phyloP scores from a whole-genome alignment of 2,797 vertebrate species.

The Gadopsis marmoratus region DNA sequence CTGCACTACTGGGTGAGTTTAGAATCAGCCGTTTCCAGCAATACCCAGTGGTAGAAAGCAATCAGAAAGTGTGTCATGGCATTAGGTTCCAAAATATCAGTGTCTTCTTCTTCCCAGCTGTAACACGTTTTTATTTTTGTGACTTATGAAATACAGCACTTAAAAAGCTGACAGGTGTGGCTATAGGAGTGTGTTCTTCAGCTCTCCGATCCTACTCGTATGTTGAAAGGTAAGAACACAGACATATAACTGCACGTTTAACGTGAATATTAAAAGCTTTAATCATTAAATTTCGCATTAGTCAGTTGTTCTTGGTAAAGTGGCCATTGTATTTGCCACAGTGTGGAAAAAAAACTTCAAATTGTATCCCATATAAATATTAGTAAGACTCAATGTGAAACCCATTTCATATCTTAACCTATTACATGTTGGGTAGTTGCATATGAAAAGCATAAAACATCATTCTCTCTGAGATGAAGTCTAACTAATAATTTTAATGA shows the following conservation, averaged over 20 bases:
- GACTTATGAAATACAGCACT: not conserved
- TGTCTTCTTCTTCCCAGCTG: not conserved
- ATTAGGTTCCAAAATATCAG: not conserved
- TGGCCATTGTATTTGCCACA: no score
- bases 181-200: not conserved
- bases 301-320: no score
- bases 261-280: no score
- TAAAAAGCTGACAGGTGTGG: not conserved
- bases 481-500: not conserved
- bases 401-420: no score
- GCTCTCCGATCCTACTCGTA: not conserved
- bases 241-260: not conserved
- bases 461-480: no score
- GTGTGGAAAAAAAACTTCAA: no score
- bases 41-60: not conserved
- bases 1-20: not conserved
- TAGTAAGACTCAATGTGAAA: no score
- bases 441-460: no score
- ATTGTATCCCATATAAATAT: no score
- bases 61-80: not conserved
- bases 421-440: no score
- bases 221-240: not conserved
- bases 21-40: not conserved
- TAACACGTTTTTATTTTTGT: no score
- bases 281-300: no score